Evolutionary conservation across 2,797 vertebrate species (phyloP), one percentile per base, ranked within the genome.

Genomic region (Scleropages formosus): DNA sequence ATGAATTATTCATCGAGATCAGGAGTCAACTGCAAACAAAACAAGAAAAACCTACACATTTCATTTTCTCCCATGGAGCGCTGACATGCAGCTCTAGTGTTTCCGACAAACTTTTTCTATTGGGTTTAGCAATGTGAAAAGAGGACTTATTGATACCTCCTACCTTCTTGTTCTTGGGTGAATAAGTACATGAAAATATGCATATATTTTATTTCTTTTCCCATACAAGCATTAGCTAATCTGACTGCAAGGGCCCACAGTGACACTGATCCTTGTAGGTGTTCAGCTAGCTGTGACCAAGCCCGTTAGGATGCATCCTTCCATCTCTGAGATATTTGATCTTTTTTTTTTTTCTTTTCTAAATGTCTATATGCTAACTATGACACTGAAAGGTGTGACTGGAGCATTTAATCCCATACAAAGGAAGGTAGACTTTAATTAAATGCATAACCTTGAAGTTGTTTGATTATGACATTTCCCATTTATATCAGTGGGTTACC

Each of bases 1-100:
- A 77, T 77, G 51, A 73, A 74, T 77, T 59, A 77, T 77, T 77
- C 62, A 74, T 56, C 46, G 20, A 67, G 24, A 27, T 66, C 64
- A 66, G 47, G 26, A 56, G 59, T 53, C 63, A 66, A 53, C 64
- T 66, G 46, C 24, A 58, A 58, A 63, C 60, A 64, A 74, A 63
- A 64, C 49, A 56, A 31, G 68, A 71, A 71, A 71, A 71, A 58
- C 68, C 26, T 27, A 71, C 60, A 74, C 72, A 63, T 74, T 64
- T 74, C 31, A 62, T 63, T 72, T 20, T 63, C 61, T 63, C 72
- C 58, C 72, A 63, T 20, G 12, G 60, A 60, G 56, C 39, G 49
- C 61, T 24, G 20, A 20, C 44, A 44, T 15, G 15, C 61, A 63
- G 60, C 61, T 64, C 72, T 27, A 44, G 59, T 49, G 51, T 64